Base-by-base conservation (phyloP, 2,797 vertebrate genomes). In the Centroberyx gerrardi region DNA sequence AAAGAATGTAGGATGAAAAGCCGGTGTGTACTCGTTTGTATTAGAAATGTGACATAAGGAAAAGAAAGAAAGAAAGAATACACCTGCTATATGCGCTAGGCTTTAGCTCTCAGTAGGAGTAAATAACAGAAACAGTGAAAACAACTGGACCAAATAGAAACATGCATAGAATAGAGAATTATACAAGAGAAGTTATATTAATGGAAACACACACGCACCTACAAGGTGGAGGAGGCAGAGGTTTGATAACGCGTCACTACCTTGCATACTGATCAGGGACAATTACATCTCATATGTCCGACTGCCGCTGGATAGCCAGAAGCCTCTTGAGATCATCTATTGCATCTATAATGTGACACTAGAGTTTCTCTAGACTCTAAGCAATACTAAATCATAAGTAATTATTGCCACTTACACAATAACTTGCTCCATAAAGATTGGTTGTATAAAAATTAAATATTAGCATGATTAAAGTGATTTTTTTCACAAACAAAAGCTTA, bases 1-100 rank as follows among this genome's bases (percentile, higher is more conserved):
- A 87, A 85, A 62, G 62, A 84, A 72, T 75, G 58, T 18, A 59
- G 66, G 68, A 80, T 86, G 76, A 89, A 87, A 82, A 79, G 68
- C 44, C 27, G 80, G 31, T 74, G 48, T 69, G 52, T 77, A 40
- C 58, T 79, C 8, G 17, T 77, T 75, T 84, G 38, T 78, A 18
- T 78, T 48, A 64, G 40, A 77, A 44, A 55, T 58, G 52, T 73
- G 64, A 63, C 79, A 82, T 62, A 76, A 61, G 53, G 33, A 72
- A 53, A 72, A 54, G 59, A 75, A 85, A 78, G 59, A 75, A 85
- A 78, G 62, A 68, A 81, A 59, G 22, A 28, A 27, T 69, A 60
- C 67, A 79, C 29, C 72, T 69, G 60, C 76, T 69, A 76, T 74
- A 68, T 86, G 69, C 67, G 74, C 78, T 73, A 55, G 76, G 76